phyloP scores from a whole-genome alignment of 2,797 vertebrate species.

The Myotis vivesi region DNA sequence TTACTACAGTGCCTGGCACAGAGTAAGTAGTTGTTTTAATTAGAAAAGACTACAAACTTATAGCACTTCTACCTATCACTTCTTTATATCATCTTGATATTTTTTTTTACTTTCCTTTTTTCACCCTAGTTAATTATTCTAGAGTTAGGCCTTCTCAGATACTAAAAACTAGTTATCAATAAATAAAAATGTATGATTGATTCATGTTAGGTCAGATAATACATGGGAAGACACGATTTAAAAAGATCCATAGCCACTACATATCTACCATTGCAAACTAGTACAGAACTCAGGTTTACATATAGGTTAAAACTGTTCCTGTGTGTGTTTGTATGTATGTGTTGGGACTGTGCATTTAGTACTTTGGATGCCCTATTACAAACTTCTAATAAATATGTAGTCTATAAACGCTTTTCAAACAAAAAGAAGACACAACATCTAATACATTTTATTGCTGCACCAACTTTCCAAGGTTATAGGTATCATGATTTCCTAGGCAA shows the following conservation, averaged over 20 bases:
- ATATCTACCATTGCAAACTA: not conserved
- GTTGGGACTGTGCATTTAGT: not conserved
- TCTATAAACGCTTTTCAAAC: conserved; percentile 12
- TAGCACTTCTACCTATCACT: not conserved
- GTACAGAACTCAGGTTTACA: not conserved
- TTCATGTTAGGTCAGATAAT: conserved; percentile 15
- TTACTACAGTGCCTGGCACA: not conserved
- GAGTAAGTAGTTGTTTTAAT: not conserved
- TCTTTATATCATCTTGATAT: conserved; percentile 8
- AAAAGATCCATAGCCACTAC: not conserved
- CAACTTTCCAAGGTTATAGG: conserved; percentile 75
- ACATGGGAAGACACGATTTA: not conserved
- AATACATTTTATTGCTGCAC: conserved; percentile 59
- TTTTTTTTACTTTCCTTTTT: not conserved
- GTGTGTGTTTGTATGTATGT: not conserved
- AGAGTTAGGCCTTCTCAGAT: not conserved
- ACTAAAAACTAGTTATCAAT: conserved; percentile 33
- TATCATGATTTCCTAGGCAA: conserved; percentile 78
- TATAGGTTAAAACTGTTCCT: not conserved
- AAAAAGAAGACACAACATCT: not conserved
- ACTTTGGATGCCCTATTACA: not conserved
- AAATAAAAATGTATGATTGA: conserved; percentile 1
- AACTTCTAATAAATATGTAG: conserved; percentile 37
- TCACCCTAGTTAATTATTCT: not conserved
- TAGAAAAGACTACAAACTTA: not conserved